Evolutionary conservation across 2,113 vertebrate genomes (phyloP).

Genomic region (Nesospiza acunhae): DNA sequence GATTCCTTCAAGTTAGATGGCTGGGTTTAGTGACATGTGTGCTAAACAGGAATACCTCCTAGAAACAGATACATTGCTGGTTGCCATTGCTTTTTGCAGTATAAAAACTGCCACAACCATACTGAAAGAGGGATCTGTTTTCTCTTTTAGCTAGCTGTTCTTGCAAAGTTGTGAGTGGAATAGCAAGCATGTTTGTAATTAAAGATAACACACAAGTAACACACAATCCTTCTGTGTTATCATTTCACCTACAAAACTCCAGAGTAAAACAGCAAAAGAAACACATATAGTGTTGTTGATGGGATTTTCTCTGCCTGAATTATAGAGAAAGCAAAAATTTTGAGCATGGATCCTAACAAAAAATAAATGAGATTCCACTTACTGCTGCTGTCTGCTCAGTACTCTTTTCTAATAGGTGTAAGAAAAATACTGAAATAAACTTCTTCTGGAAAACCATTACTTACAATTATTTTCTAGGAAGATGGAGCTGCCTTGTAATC

Average conservation of each 20-base stretch:
- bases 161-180: conserved; percentile 6
- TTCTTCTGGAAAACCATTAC: not conserved
- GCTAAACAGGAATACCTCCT: not conserved
- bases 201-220: conserved; percentile 10
- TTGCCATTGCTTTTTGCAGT: not conserved
- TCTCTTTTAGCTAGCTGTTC: not conserved
- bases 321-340: not conserved
- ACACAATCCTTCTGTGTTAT: not conserved
- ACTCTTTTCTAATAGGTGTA: not conserved
- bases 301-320: not conserved
- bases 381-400: not conserved
- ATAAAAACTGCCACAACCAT: not conserved
- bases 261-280: conserved; percentile 1
- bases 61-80: not conserved
- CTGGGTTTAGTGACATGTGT: not conserved
- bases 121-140: not conserved
- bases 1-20: not conserved
- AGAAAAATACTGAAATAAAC: not conserved
- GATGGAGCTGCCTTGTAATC: not conserved
- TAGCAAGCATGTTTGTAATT: conserved; percentile 18
- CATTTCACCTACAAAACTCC: not conserved
- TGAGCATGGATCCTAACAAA: not conserved
- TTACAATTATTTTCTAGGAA: not conserved
- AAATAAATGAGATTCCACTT: not conserved
- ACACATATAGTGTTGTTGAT: not conserved